A percentile compares a stretch with the other conserved stretches of the same genome.
These are phyloP conservation scores for Sardinella longiceps DNA, from an alignment of 2,797 vertebrate genomes.

Conservation along the genomic window DNA sequence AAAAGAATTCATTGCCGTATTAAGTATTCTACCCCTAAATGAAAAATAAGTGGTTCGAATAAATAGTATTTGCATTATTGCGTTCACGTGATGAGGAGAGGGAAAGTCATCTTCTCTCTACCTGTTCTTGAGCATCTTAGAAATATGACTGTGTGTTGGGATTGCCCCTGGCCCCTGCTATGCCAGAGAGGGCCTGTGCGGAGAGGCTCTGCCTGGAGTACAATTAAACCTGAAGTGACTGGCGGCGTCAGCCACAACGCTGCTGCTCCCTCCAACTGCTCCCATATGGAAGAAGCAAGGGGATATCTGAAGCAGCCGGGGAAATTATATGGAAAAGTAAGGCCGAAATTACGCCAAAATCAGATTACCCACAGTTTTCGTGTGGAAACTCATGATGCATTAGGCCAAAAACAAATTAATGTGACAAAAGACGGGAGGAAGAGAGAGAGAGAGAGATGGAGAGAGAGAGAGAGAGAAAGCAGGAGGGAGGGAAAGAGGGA, in stretches of 20 bases:
- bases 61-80: neutral
- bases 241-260: neutral
- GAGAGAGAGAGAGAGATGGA: conserved; percentile 35
- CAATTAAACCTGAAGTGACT: conserved; percentile 28
- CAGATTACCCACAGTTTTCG: conserved; percentile 69
- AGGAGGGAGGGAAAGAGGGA: conserved; percentile 54
- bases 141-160: neutral
- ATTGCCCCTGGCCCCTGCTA: neutral
- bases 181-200: neutral
- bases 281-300: conserved; percentile 65
- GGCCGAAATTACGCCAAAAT: conserved; percentile 63
- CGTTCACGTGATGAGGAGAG: neutral
- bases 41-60: neutral
- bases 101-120: neutral
- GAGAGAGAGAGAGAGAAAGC: conserved; percentile 38
- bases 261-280: conserved; percentile 29
- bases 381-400: conserved; percentile 70
- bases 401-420: conserved; percentile 75
- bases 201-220: conserved; percentile 20
- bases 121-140: neutral
- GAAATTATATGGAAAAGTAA: conserved; percentile 72
- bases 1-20: neutral
- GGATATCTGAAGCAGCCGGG: conserved; percentile 66
- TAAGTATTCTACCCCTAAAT: neutral
- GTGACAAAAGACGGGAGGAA: conserved; percentile 67